phyloP scores from a whole-genome alignment of 2,113 vertebrate genomes.

The Pluvianellus socialis region DNA sequence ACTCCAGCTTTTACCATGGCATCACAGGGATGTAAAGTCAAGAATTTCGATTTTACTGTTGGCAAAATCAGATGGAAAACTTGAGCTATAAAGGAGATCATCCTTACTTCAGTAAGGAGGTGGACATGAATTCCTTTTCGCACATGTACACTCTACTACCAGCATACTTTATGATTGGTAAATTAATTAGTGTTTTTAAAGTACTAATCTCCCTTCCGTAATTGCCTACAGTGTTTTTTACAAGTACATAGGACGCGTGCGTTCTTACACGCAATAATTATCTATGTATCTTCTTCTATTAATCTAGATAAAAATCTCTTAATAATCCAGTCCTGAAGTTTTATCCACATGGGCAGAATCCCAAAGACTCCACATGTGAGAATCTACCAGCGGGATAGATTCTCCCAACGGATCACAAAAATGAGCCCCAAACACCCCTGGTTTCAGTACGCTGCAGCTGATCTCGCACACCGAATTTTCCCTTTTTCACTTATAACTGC shows the following conservation, averaged over 20 bases:
- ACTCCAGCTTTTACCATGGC: accelerated
- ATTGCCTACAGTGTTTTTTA: neutral
- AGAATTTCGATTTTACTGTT: neutral
- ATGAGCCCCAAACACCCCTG: accelerated
- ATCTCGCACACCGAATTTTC: neutral
- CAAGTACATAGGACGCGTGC: neutral
- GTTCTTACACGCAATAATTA: neutral
- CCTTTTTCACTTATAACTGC: neutral
- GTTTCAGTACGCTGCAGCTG: neutral
- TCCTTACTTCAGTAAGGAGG: neutral
- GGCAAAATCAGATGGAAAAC: neutral
- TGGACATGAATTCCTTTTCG: neutral
- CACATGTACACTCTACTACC: neutral
- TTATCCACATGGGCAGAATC: neutral
- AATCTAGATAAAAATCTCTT: neutral
- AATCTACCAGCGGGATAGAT: neutral
- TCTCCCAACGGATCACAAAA: neutral
- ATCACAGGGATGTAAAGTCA: neutral
- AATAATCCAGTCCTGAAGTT: neutral
- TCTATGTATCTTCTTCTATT: neutral
- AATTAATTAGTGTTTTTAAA: neutral
- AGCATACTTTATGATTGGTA: neutral
- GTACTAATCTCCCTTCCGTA: neutral
- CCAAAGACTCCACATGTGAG: accelerated
- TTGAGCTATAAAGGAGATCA: neutral